Evolutionary conservation across 2,888 invertebrate species (phyloP).

Genomic region (Macrosiphum euphorbiae): DNA sequence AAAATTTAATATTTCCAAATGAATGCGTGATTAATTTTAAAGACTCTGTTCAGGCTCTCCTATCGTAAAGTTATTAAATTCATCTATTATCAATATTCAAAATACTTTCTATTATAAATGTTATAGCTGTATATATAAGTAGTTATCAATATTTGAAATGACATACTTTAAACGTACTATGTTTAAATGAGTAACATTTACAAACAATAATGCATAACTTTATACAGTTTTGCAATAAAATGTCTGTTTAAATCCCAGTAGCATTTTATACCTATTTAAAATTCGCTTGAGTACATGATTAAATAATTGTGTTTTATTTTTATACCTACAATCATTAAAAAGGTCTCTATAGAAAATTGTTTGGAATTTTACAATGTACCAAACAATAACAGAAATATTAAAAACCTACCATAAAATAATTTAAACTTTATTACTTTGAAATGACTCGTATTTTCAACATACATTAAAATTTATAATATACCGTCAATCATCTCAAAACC

Average conservation of each 20-base stretch:
- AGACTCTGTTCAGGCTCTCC: background rate
- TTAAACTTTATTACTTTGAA: constrained; percentile 26
- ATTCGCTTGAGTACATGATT: background rate
- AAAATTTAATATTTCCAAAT: background rate
- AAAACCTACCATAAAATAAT: background rate
- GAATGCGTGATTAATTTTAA: background rate
- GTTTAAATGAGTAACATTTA: background rate
- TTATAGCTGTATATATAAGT: background rate
- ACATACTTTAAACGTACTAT: background rate
- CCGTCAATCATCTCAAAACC: constrained; percentile 5
- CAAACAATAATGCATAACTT: background rate
- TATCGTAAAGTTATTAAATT: background rate
- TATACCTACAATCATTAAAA: background rate
- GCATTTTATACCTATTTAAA: background rate
- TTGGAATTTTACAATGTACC: background rate
- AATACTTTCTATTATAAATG: background rate
- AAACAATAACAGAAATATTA: background rate
- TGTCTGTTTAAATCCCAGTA: background rate
- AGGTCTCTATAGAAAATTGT: background rate
- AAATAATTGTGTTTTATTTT: background rate
- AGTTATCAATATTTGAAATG: background rate
- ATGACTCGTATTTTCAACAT: background rate
- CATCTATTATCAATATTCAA: background rate
- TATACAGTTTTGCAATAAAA: background rate
- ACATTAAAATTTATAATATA: background rate